phyloP scores from a whole-genome alignment of 2,797 vertebrate species.

The Typhlichthys subterraneus region DNA sequence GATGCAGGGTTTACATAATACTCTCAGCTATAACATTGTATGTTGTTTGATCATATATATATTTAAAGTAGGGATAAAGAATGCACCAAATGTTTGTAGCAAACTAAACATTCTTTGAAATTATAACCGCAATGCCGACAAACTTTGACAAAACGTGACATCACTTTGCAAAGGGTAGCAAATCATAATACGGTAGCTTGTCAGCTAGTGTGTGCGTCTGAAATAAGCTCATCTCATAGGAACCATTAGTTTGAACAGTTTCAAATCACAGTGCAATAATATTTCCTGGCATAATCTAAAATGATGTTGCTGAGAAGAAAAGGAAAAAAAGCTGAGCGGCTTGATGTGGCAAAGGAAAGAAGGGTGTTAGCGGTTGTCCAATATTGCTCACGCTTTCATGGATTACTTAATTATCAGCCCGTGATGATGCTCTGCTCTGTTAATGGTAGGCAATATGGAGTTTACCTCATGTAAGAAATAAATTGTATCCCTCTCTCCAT shows the following conservation, averaged over 20 bases:
- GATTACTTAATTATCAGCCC: constrained; percentile 83
- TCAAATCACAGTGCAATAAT: constrained; percentile 75
- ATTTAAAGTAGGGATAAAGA: neutral
- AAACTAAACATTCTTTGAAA: constrained; percentile 5
- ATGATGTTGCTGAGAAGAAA: constrained; percentile 56
- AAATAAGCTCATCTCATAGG: constrained; percentile 64
- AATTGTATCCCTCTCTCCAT: constrained; percentile 78
- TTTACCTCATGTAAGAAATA: constrained; percentile 80
- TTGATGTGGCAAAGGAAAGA: constrained; percentile 66
- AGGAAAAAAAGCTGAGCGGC: constrained; percentile 42
- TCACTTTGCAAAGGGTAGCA: constrained; percentile 43
- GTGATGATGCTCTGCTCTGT: constrained; percentile 74
- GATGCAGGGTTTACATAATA: neutral
- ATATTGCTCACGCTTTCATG: constrained; percentile 80
- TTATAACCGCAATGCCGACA: constrained; percentile 25
- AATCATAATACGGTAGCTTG: constrained; percentile 51
- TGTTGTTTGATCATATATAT: neutral
- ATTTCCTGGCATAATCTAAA: constrained; percentile 74
- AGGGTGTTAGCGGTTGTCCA: constrained; percentile 76
- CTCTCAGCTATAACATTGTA: neutral
- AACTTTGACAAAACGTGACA: constrained; percentile 27
- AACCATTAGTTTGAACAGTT: constrained; percentile 71
- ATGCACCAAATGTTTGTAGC: neutral
- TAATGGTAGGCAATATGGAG: constrained; percentile 79
- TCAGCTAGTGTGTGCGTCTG: constrained; percentile 48